Base-by-base conservation (phyloP, 53 echinoderm and acorn worm genomes). In the Holothuria leucospilota region DNA sequence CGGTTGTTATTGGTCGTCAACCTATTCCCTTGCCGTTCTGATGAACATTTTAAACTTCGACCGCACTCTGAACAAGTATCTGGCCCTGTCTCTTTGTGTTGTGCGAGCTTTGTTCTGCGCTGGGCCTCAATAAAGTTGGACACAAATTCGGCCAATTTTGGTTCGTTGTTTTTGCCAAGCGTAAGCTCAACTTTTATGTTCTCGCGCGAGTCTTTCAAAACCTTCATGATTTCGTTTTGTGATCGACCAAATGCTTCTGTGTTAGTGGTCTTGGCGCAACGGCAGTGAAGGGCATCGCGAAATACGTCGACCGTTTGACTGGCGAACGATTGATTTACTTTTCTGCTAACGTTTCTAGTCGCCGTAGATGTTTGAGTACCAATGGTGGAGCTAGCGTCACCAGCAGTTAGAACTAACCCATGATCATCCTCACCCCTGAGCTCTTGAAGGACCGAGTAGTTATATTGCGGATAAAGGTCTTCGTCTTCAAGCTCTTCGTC, bases 141-240 rank as follows among this genome's bases (percentile, higher is more conserved):
- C 18, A 80, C 80, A 80, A 80, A 80, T 61, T 80, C 80, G 14
- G 80, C 80, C 20, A 80, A 59, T 38, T 80, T 20, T 4, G 80
- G 80, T 10, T 78, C 53, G 29, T 78, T 59, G 12, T 78, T 59
- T 59, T 78, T 78, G 21, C 24, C 27, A 3, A 78, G 23, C 0
- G 56, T 78, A 20, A 78, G 29, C 29, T 78, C 78, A 29, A 78
- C 78, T 59, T 78, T 78, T 0, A 80, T 80, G 61, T 80, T 80
- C 56, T 80, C 60, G 29, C 59, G 24, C 27, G 80, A 80, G 61
- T 80, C 80, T 34, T 80, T 80, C 34, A 80, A 59, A 38, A 80
- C 80, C 56, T 80, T 80, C 14, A 80, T 58, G 61, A 80, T 34
- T 38, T 80, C 80, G 13, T 80, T 58, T 51, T 34, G 80, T 10